phyloP scores from a whole-genome alignment of 2,797 vertebrate species.

The Petrocephalus sullivani region DNA sequence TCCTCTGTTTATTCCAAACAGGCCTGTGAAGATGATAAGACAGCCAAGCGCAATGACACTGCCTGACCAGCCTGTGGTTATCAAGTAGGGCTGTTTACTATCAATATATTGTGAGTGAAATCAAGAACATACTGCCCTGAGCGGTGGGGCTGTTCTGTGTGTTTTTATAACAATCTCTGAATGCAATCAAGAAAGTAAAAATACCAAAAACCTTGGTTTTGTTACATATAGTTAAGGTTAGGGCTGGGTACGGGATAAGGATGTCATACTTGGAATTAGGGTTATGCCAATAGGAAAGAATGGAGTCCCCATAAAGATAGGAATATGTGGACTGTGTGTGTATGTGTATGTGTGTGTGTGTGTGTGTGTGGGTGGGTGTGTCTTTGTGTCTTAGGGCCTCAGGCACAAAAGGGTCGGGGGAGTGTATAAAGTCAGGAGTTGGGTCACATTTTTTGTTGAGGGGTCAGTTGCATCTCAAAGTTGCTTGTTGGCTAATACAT shows the following conservation, averaged over 20 bases:
- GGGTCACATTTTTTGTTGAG: constrained; percentile 41
- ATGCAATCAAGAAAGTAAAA: too few relatives aligned
- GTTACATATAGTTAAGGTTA: too few relatives aligned
- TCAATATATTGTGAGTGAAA: constrained; percentile 73
- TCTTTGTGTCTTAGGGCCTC: constrained; percentile 18
- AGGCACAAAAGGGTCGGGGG: constrained; percentile 40
- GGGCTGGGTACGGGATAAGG: too few relatives aligned
- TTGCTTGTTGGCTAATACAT: constrained; percentile 35
- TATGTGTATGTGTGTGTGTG: constrained; percentile 24
- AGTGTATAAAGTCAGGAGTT: constrained; percentile 52
- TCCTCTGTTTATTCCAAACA: constrained; percentile 60
- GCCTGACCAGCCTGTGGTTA: constrained; percentile 46
- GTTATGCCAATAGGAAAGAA: too few relatives aligned
- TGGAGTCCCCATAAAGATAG: too few relatives aligned
- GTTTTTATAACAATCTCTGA: background rate
- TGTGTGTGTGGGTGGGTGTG: constrained; percentile 25
- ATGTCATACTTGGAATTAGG: too few relatives aligned
- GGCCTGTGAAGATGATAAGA: constrained; percentile 58
- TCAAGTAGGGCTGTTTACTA: constrained; percentile 55
- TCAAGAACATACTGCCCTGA: constrained; percentile 27
- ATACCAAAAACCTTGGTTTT: too few relatives aligned
- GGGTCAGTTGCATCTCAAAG: constrained; percentile 41
- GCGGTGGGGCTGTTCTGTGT: constrained; percentile 20
- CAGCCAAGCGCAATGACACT: constrained; percentile 52
- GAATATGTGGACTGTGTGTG: too few relatives aligned